A percentile compares a stretch with the other conserved stretches of the same genome.
These are phyloP conservation scores for Phataginus tricuspis DNA, from an alignment of 2,797 vertebrate genomes.

Conservation along the genomic window DNA sequence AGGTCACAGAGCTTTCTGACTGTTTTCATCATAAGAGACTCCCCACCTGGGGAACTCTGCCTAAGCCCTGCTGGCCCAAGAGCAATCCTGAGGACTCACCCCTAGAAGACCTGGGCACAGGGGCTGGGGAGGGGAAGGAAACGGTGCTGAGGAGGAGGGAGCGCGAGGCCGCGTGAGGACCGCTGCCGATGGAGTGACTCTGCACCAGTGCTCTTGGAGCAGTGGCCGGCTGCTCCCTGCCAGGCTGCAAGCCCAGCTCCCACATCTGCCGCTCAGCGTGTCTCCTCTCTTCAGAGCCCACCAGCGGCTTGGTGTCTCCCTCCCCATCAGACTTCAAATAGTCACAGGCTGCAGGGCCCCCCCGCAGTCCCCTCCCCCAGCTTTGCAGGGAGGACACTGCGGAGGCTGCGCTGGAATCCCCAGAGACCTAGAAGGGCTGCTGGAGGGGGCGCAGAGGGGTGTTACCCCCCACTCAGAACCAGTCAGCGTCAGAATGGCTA, in stretches of 20 bases:
- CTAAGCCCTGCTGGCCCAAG: not conserved
- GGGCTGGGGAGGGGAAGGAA: not conserved
- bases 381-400: not conserved
- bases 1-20: not conserved
- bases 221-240: not conserved
- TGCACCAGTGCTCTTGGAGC: not conserved
- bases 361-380: not conserved
- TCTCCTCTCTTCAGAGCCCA: not conserved
- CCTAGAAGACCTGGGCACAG: not conserved
- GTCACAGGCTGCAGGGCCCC: not conserved
- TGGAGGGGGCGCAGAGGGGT: too few relatives aligned
- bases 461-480: too few relatives aligned
- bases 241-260: not conserved
- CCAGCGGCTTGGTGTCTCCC: not conserved
- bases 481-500: not conserved
- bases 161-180: rapidly evolving
- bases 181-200: not conserved
- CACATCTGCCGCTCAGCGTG: not conserved
- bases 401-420: not conserved
- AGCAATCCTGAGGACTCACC: not conserved
- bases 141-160: not conserved
- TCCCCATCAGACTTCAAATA: not conserved
- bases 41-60: not conserved
- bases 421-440: not conserved
- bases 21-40: not conserved